Evolutionary conservation across 2,797 vertebrate genomes (phyloP).

Genomic region (Triplophysa yarkandensis): DNA sequence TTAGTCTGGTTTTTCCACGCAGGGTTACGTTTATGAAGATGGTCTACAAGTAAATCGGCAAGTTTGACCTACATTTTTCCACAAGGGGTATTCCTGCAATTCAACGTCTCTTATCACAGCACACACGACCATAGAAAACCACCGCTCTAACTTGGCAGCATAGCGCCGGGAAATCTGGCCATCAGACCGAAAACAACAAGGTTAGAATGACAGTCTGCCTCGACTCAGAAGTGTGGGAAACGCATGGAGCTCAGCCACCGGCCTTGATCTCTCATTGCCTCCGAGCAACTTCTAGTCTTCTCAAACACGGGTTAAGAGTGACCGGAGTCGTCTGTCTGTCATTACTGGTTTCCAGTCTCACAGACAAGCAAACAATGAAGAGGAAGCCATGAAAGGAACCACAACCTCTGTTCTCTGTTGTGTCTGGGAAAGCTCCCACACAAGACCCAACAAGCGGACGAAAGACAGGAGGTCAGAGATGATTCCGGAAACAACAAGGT

Average conservation of each 20-base stretch:
- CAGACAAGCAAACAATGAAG: constrained; percentile 51
- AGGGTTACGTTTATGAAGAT: neutral
- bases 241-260: neutral
- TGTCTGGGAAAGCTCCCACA: constrained; percentile 44
- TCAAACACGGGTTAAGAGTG: neutral
- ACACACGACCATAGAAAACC: constrained; percentile 2
- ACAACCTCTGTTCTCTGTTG: constrained; percentile 35
- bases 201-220: constrained; percentile 45
- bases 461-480: constrained; percentile 56
- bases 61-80: neutral
- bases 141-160: constrained; percentile 35
- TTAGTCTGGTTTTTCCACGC: no score
- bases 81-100: neutral
- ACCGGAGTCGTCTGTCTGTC: constrained; percentile 49
- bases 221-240: constrained; percentile 39
- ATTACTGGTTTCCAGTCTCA: constrained; percentile 50
- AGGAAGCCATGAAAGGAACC: constrained; percentile 49
- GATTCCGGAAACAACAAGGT: constrained; percentile 52
- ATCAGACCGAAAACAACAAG: constrained; percentile 42
- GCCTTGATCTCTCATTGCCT: constrained; percentile 46
- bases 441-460: constrained; percentile 60
- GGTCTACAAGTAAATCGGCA: neutral
- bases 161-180: constrained; percentile 33
- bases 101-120: constrained; percentile 14
- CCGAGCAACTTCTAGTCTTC: constrained; percentile 26